A percentile compares a stretch with the other conserved stretches of the same genome.
Conservation (phyloP, 2,113 vertebrate genomes). For the Micronycteris hirsuta region DNA sequence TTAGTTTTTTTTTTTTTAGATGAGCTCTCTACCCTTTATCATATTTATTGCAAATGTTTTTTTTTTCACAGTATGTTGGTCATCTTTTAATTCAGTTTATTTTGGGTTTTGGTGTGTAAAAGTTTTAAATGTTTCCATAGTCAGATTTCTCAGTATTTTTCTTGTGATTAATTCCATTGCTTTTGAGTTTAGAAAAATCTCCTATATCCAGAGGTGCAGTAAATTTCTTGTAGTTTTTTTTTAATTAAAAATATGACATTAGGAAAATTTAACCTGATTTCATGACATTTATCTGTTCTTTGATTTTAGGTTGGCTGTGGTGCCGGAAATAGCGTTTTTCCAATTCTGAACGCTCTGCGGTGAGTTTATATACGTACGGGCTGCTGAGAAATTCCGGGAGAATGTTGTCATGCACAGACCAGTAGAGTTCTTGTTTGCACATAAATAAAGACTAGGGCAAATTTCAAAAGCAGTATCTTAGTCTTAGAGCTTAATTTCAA, state of each 20-base stretch:
- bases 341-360: slow-evolving; percentile 86
- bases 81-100: slow-evolving; percentile 15
- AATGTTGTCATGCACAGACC: slow-evolving; percentile 20
- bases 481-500: slow-evolving; percentile 32
- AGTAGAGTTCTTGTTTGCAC: not conserved
- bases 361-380: slow-evolving; percentile 75
- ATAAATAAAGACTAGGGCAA: slow-evolving; percentile 24
- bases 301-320: slow-evolving; percentile 91
- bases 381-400: slow-evolving; percentile 47
- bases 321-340: slow-evolving; percentile 94
- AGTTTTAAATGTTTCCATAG: not conserved
- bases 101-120: not conserved
- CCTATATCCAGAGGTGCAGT: not conserved
- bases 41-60: not conserved
- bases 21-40: not conserved
- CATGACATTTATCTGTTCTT: slow-evolving; percentile 64
- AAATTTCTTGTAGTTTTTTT: not conserved
- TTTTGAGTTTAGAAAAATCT: slow-evolving; percentile 40
- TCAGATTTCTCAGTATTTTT: not conserved
- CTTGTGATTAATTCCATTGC: slow-evolving; percentile 16
- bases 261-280: slow-evolving; percentile 49
- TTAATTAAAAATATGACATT: not conserved
- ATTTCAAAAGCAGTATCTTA: slow-evolving; percentile 22
- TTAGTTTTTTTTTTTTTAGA: not conserved
- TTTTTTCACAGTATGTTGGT: not conserved